Percentiles rank a stretch among this genome's conserved stretches.
Conservation (phyloP, 2,888 invertebrate species). For the Anoncus sp. region DNA sequence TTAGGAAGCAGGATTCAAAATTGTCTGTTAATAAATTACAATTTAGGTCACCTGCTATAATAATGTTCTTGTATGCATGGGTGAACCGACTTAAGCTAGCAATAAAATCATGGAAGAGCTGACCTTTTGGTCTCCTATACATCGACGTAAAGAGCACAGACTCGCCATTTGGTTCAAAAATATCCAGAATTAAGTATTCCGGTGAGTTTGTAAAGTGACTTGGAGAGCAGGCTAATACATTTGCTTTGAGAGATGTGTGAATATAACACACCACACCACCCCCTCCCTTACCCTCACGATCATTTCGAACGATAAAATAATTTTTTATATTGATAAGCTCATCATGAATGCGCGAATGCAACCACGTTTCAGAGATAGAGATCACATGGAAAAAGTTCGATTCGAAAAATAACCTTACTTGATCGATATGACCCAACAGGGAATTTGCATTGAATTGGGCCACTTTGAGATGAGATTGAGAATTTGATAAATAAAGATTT, state of each 20-base stretch:
- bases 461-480: not conserved
- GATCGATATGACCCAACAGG: not conserved
- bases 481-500: no score
- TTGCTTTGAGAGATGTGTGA: not conserved
- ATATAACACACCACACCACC: not conserved
- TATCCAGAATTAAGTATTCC: conserved; percentile 33
- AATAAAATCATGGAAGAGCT: not conserved
- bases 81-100: not conserved
- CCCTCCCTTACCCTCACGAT: not conserved
- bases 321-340: not conserved
- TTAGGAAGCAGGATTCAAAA: not conserved
- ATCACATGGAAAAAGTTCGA: not conserved
- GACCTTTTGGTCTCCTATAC: conserved; percentile 4
- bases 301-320: not conserved
- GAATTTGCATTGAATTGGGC: not conserved
- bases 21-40: not conserved
- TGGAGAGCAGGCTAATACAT: conserved; percentile 45
- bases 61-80: conserved; percentile 1
- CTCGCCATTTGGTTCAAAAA: not conserved
- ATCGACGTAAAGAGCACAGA: not conserved
- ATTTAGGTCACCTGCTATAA: not conserved
- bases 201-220: conserved; percentile 54
- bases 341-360: not conserved
- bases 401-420: not conserved
- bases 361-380: not conserved